These are phyloP conservation scores for Morelia viridis DNA, from an alignment of 2,797 vertebrate species.

Conservation along the genomic window DNA sequence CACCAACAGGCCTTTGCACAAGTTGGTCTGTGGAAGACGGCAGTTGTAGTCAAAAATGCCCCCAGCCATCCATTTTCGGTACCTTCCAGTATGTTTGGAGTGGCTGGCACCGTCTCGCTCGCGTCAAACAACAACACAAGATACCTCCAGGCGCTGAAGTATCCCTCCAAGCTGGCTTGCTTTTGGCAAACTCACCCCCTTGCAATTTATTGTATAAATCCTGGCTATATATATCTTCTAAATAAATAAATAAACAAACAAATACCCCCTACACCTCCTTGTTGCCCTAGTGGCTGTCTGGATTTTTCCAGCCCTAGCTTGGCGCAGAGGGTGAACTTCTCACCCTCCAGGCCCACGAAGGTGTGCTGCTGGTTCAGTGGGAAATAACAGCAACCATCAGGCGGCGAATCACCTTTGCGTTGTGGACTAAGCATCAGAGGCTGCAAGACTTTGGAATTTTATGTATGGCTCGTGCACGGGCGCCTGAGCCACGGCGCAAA, in stretches of 20 bases:
- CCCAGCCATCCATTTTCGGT: not conserved
- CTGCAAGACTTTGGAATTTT: not conserved
- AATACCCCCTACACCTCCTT: not conserved
- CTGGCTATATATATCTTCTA: not conserved
- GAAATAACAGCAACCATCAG: not conserved
- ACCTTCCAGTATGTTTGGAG: not conserved
- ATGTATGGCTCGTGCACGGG: not conserved
- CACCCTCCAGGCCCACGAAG: not conserved
- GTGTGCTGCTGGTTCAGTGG: not conserved
- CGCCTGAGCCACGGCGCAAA: not conserved
- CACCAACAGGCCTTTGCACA: not conserved
- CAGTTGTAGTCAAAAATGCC: not conserved
- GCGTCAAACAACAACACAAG: not conserved
- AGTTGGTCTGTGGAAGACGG: not conserved
- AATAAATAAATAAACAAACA: too few relatives aligned
- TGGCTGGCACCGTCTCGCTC: not conserved
- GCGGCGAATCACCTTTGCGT: not conserved
- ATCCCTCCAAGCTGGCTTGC: not conserved
- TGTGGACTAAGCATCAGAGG: not conserved
- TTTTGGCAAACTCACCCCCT: not conserved
- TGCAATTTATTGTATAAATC: not conserved
- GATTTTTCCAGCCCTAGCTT: not conserved
- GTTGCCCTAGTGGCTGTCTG: not conserved
- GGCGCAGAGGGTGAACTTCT: not conserved
- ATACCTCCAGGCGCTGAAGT: not conserved